Conservation (phyloP, 2,888 invertebrate genomes). For the Subacronicta megacephala region DNA sequence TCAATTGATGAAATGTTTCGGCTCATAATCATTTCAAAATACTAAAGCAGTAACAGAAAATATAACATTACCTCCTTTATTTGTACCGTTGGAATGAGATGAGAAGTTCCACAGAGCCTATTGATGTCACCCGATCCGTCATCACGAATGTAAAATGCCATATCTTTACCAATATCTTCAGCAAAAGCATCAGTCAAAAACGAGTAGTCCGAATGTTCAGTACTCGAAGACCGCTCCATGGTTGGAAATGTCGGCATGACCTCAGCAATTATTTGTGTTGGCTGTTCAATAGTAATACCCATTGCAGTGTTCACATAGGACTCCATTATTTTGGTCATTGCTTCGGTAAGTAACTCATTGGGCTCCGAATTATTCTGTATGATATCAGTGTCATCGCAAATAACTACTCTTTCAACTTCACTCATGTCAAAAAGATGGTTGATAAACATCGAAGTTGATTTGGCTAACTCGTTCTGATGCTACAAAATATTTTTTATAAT, state of each 20-base stretch:
- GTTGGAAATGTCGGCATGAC: slow-evolving; percentile 17
- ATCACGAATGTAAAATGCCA: slow-evolving; percentile 65
- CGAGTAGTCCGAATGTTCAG: slow-evolving; percentile 71
- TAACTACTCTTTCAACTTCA: slow-evolving; percentile 70
- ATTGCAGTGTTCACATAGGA: slow-evolving; percentile 68
- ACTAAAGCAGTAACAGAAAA: not conserved
- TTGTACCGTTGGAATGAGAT: slow-evolving; percentile 51
- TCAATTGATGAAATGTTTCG: not conserved
- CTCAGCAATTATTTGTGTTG: slow-evolving; percentile 42
- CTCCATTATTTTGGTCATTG: slow-evolving; percentile 71
- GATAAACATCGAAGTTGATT: slow-evolving; percentile 79
- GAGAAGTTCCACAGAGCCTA: slow-evolving; percentile 34
- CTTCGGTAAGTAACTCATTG: slow-evolving; percentile 60
- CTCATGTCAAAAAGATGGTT: slow-evolving; percentile 83
- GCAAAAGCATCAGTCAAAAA: slow-evolving; percentile 68
- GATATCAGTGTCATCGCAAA: slow-evolving; percentile 60
- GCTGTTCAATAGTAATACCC: slow-evolving; percentile 57
- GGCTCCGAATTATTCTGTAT: slow-evolving; percentile 53
- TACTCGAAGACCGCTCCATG: slow-evolving; percentile 51
- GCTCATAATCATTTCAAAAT: not conserved
- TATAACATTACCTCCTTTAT: slow-evolving; percentile 46
- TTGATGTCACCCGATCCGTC: slow-evolving; percentile 49
- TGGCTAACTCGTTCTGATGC: slow-evolving; percentile 66
- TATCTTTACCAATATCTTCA: slow-evolving; percentile 61
- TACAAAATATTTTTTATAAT: slow-evolving; percentile 47